phyloP scores from a whole-genome alignment of 2,888 invertebrate species.

The Leptarthrus brevirostris region DNA sequence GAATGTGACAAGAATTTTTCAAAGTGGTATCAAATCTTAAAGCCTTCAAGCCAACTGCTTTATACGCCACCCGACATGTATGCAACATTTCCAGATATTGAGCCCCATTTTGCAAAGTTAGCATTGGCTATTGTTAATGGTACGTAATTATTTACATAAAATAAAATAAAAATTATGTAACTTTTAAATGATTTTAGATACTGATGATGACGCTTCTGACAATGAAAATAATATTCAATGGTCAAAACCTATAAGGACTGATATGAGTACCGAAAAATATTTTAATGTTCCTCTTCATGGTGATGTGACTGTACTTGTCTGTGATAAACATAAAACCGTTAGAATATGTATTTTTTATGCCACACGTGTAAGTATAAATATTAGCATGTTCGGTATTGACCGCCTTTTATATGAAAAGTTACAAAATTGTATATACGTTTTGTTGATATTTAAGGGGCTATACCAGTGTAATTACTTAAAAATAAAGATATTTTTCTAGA shows the following conservation, averaged over 20 bases:
- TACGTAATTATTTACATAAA: conserved; percentile 54
- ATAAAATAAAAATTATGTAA: conserved; percentile 4
- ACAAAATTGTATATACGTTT: too few species aligned
- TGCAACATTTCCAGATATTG: conserved; percentile 73
- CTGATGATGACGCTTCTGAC: conserved; percentile 47
- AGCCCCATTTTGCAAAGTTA: conserved; percentile 65
- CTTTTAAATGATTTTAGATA: conserved; percentile 47
- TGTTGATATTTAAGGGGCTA: too few species aligned
- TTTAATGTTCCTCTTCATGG: conserved; percentile 72
- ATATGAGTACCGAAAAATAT: conserved; percentile 70
- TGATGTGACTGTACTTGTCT: conserved; percentile 68
- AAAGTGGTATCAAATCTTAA: conserved; percentile 74
- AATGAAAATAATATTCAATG: conserved; percentile 64
- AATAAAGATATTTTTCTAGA: too few species aligned
- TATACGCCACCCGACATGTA: conserved; percentile 80
- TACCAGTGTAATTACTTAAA: too few species aligned
- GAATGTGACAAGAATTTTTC: conserved; percentile 66
- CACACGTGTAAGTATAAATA: conserved; percentile 58
- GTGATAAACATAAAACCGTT: conserved; percentile 64
- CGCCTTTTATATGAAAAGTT: too few species aligned
- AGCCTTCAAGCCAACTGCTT: conserved; percentile 70
- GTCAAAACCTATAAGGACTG: conserved; percentile 69
- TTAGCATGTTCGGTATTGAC: too few species aligned
- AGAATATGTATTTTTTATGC: conserved; percentile 64
- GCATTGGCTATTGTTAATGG: conserved; percentile 64